Evolutionary conservation across 2,797 vertebrate species (phyloP), one percentile per base, ranked within the genome.

Genomic region (Anguilla obscura): DNA sequence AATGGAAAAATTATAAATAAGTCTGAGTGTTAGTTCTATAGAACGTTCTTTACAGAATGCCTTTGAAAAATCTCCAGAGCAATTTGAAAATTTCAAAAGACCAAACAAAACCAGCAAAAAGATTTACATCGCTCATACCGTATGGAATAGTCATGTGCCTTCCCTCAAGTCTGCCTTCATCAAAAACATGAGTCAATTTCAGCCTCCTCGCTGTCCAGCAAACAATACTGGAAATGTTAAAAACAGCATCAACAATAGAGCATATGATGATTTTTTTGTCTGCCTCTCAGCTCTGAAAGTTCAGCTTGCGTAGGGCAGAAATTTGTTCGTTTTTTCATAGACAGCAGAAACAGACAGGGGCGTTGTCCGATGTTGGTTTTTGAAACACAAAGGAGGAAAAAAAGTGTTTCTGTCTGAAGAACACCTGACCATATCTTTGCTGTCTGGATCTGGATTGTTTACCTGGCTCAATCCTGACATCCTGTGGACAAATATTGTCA

Each of bases 401-500:
- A 84, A 84, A n/a, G 2, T 6, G 9, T n/a, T 33, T 30, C n/a
- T 56, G 24, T 84, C 82, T 84, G 27, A 27, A n/a, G 27, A 56
- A 33, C 83, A 84, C 83, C 83, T 84, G 83, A n/a, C 48, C 83
- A 84, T 33, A 58, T 84, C 50, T 30, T 27, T 58, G 83, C 83
- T 56, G 52, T 56, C 52, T 56, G 52, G 52, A 27, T 54, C 83
- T 18, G 83, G 50, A 54, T 30, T 6, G n/a, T 58, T 84, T 30
- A 27, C 27, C 83, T 84, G 50, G 54, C 50, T 40, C 27, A 85
- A 82, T 50, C 40, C 45, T 50, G 79, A 50, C 79, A 82, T 40
- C 40, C 56, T 48, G 56, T 87, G 86, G 79, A 87, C 56, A 66
- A 66, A 84, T 60, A 33, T 36, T 52, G 74, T 21, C 74, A 79